phyloP scores from a whole-genome alignment of 1,140 invertebrate genomes.

The Atta colombica region DNA sequence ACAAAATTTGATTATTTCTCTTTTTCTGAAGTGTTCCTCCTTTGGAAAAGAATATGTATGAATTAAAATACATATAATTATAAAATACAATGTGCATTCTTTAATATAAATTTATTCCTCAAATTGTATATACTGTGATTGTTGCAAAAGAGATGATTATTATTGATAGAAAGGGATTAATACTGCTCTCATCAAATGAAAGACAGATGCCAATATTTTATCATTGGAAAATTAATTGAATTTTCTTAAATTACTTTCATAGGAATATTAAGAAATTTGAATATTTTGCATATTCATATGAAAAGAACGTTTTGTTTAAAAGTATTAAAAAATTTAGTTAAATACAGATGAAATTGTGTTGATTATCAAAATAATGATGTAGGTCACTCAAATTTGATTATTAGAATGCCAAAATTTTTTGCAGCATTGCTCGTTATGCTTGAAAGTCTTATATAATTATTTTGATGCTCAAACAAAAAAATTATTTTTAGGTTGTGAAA shows the following conservation, averaged over 20 bases:
- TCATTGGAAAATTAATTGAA: slow-evolving; percentile 38
- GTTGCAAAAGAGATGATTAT: not conserved
- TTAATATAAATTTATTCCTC: slow-evolving; percentile 1
- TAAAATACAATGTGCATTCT: not conserved
- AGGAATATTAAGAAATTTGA: slow-evolving; percentile 7
- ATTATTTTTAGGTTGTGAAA: too few relatives aligned
- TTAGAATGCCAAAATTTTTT: too few relatives aligned
- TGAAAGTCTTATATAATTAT: too few relatives aligned
- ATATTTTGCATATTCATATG: too few relatives aligned
- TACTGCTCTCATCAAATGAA: not conserved
- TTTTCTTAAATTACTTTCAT: slow-evolving; percentile 23
- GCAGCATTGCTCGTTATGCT: too few relatives aligned
- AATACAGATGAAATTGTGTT: too few relatives aligned
- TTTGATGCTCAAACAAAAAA: too few relatives aligned
- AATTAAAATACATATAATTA: slow-evolving; percentile 3
- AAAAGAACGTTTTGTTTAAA: too few relatives aligned
- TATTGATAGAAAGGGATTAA: slow-evolving; percentile 6
- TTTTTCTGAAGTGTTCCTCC: not conserved
- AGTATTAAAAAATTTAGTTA: too few relatives aligned
- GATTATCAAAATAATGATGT: too few relatives aligned
- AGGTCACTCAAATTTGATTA: too few relatives aligned
- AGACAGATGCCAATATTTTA: slow-evolving; percentile 15
- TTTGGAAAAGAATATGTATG: not conserved
- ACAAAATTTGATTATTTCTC: not conserved
- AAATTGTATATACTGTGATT: not conserved